These are phyloP conservation scores for Cephus spinipes DNA, from an alignment of 2,888 invertebrate genomes.

Conservation along the genomic window DNA sequence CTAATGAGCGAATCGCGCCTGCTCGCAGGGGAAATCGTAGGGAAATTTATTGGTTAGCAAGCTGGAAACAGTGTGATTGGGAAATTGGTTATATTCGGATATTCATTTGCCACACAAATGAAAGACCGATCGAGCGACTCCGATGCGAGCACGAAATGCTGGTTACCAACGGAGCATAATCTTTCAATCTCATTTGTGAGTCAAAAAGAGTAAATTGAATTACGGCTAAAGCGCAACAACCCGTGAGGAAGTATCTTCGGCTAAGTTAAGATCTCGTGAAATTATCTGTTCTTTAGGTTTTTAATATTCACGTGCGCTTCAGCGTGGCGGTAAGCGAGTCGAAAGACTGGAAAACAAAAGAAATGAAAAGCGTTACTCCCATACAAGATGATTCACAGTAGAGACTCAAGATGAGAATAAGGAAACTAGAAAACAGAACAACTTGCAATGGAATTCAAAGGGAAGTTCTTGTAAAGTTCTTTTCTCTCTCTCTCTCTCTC, in stretches of 20 bases:
- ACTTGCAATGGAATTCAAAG: neutral
- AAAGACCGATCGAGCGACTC: neutral
- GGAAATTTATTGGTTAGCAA: slow-evolving; percentile 31
- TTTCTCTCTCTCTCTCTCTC: too few relatives aligned
- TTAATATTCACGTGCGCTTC: neutral
- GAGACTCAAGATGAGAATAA: neutral
- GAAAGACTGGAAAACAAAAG: neutral
- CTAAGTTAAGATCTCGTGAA: neutral
- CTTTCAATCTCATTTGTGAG: neutral
- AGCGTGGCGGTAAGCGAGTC: neutral
- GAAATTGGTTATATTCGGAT: slow-evolving; percentile 32
- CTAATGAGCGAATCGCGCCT: slow-evolving; percentile 32
- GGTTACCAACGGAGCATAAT: neutral
- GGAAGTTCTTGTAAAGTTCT: neutral
- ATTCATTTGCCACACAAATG: neutral
- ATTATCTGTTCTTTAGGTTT: neutral
- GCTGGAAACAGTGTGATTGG: slow-evolving; percentile 36
- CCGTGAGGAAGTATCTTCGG: neutral
- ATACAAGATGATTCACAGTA: neutral
- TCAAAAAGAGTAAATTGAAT: neutral
- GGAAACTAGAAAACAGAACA: neutral
- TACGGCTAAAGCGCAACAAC: neutral
- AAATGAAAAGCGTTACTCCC: neutral
- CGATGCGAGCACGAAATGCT: neutral
- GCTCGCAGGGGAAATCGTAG: slow-evolving; percentile 27